Evolutionary conservation across 2,888 invertebrate species (phyloP), one percentile per base, ranked within the genome.

Genomic region (Resseliella maxima): DNA sequence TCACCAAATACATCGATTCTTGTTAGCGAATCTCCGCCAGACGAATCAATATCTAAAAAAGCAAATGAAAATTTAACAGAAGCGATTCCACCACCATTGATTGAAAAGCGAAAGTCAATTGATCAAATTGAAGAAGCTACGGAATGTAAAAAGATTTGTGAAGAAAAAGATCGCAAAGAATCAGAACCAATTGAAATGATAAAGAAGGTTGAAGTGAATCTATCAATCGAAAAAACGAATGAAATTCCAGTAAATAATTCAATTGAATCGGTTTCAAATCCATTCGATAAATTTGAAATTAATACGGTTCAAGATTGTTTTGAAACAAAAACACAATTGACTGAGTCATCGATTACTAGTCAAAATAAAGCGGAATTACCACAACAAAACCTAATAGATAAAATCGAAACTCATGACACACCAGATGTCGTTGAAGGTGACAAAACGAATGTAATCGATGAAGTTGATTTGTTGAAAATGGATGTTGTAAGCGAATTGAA

Each of bases 51-150:
- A 72, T 31, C 72, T 15, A 35, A 59, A 31, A 35, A 10, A 10
- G 15, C 1, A 72, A 12, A 0, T 1, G 72, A 72, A 72, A 18
- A 27, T 27, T 12, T 8, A 72, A 72, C 59, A 24, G 59, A 59
- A 24, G 1, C 24, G 24, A 59, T n/a, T 3, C 18, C 72, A 3
- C 31, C 31, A 3, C 72, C 31, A 72, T 2, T 72, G 3, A 27
- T 31, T 10, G 83, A 83, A 83, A 83, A 83, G 12, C 36, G 83
- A 36, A 83, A 83, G n/a, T 83, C 83, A 0, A 38, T 83, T 24
- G 83, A 83, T 38, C 6, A 21, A 15, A n/a, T 83, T 24, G 83
- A 83, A 38, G 38, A 36, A 38, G 31, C n/a, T 10, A n/a, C 38
- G 0, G 38, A 38, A n/a, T n/a, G 83, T 12, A 83, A 83, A 83